Conservation (phyloP, 2,113 vertebrate species). For the Xenopus borealis region DNA sequence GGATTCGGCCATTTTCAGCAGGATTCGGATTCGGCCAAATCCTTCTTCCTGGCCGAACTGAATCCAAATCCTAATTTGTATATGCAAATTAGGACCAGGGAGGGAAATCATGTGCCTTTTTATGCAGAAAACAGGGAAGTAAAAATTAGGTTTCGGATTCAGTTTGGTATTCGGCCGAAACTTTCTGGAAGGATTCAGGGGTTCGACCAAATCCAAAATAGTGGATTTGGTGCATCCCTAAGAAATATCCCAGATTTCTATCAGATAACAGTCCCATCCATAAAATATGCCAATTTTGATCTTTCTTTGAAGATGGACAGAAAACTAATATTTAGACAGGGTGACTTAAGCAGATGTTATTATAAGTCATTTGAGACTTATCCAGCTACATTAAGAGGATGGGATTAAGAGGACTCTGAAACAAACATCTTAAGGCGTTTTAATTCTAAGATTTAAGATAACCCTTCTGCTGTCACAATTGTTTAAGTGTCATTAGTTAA, state of each 20-base stretch:
- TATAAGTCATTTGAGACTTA: conserved; percentile 56
- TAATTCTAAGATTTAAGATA: conserved; percentile 48
- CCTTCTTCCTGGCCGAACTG: no score
- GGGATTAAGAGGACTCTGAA: conserved; percentile 55
- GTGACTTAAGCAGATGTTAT: conserved; percentile 56
- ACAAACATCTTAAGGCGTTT: conserved; percentile 49
- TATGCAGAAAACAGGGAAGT: no score
- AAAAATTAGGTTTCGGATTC: no score
- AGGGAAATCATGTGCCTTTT: no score
- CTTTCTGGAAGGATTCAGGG: no score
- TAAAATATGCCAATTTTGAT: conserved; percentile 61
- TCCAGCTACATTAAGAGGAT: conserved; percentile 47
- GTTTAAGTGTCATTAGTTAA: conserved; percentile 48
- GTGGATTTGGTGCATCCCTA: no score
- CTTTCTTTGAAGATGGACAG: conserved; percentile 56
- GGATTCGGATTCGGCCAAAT: no score
- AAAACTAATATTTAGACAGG: conserved; percentile 50
- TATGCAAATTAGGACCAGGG: no score
- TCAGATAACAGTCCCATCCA: conserved; percentile 56
- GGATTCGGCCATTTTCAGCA: no score
- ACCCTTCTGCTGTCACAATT: conserved; percentile 56
- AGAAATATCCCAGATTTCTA: conserved; percentile 52
- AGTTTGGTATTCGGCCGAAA: no score
- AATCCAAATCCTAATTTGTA: no score
- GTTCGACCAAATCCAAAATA: no score